Percentiles rank a stretch among this genome's conserved stretches.
Conservation (phyloP, 1,140 invertebrate species). For the Dendrolimus kikuchii region DNA sequence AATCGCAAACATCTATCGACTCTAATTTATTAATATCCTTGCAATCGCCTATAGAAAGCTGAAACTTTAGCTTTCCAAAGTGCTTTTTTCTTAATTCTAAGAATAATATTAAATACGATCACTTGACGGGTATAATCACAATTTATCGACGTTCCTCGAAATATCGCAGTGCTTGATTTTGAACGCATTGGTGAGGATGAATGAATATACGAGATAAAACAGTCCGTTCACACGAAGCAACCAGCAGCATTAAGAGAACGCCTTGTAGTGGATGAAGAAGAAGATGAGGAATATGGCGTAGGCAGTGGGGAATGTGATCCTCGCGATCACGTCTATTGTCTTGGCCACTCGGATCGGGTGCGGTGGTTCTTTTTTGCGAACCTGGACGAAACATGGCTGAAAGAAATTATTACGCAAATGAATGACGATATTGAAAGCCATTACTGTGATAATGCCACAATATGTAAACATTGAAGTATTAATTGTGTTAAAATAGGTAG, state of each 20-base stretch:
- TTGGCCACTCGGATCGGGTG: conserved; percentile 94
- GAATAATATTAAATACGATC: conserved; percentile 27
- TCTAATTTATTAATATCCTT: neutral
- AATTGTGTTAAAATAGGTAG: too few relatives aligned
- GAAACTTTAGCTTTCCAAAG: neutral
- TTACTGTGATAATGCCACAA: conserved; percentile 12
- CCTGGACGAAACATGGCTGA: conserved; percentile 81
- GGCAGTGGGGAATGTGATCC: conserved; percentile 92
- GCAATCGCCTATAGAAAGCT: conserved; percentile 8
- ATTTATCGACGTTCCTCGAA: conserved; percentile 39
- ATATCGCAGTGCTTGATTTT: conserved; percentile 14
- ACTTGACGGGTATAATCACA: conserved; percentile 39
- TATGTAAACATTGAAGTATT: neutral
- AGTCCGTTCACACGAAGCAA: conserved; percentile 41
- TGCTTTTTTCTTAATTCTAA: conserved; percentile 19
- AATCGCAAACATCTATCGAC: conserved; percentile 21
- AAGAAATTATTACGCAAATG: conserved; percentile 64
- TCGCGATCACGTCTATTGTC: conserved; percentile 94
- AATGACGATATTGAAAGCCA: conserved; percentile 46
- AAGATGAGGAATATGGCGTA: conserved; percentile 94
- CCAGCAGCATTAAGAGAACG: conserved; percentile 75
- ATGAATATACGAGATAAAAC: conserved; percentile 6
- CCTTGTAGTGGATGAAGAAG: conserved; percentile 94
- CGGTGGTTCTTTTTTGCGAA: conserved; percentile 90
- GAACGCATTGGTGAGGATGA: too few relatives aligned